Evolutionary conservation across 2,797 vertebrate species (phyloP).

Genomic region (Anguilla pacifica): DNA sequence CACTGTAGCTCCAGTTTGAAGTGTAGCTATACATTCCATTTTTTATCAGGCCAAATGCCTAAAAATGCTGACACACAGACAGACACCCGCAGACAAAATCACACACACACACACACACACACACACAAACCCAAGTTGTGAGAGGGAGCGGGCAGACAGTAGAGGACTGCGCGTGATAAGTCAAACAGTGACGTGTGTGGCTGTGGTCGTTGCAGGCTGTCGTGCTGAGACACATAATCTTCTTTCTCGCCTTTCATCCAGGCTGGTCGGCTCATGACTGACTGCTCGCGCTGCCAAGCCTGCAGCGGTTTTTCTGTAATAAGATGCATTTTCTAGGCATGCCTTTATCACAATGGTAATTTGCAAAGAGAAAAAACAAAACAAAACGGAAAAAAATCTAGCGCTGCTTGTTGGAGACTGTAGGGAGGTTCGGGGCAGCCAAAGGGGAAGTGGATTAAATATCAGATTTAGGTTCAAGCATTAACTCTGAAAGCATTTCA

Average conservation of each 20-base stretch:
- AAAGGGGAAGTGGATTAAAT: conserved; percentile 35
- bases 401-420: conserved; percentile 21
- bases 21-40: not conserved
- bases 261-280: conserved; percentile 10
- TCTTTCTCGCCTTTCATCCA: conserved; percentile 2
- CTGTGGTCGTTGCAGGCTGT: not conserved
- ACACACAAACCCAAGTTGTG: conserved; percentile 6
- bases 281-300: conserved; percentile 30
- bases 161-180: not conserved
- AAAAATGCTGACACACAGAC: not conserved
- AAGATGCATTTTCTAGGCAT: conserved; percentile 33
- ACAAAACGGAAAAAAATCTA: conserved; percentile 2
- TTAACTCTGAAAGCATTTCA: conserved; percentile 17
- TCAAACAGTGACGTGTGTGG: not conserved
- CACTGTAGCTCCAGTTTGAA: not conserved
- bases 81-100: not conserved
- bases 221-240: conserved; percentile 18
- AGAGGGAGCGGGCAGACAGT: not conserved
- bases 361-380: conserved; percentile 1
- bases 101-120: not conserved
- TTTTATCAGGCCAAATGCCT: not conserved
- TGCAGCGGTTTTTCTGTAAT: conserved; percentile 27
- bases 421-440: conserved; percentile 33
- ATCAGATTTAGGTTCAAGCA: conserved; percentile 31
- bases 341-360: conserved; percentile 29